Conservation (phyloP, 2,113 vertebrate genomes). For the Peromyscus leucopus region DNA sequence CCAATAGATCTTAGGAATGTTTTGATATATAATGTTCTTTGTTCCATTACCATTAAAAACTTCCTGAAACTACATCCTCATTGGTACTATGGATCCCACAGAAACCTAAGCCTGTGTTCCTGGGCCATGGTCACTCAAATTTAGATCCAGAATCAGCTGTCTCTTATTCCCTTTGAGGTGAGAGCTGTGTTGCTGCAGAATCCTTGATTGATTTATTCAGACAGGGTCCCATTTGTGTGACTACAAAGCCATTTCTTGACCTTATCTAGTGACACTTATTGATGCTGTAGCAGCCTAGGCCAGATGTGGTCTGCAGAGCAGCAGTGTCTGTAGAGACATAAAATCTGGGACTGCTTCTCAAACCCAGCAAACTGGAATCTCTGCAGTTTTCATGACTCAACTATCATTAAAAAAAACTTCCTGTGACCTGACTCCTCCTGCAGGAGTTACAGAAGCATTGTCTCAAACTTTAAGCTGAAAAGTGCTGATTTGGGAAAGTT, state of each 20-base stretch:
- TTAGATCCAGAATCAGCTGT: not conserved
- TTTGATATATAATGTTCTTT: not conserved
- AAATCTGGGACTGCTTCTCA: not conserved
- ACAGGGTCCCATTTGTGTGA: not conserved
- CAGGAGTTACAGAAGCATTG: not conserved
- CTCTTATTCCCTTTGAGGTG: not conserved
- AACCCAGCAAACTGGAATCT: not conserved
- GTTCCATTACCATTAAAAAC: not conserved
- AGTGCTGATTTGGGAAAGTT: not conserved
- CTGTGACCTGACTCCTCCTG: not conserved
- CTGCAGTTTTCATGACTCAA: not conserved
- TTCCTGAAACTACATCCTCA: not conserved
- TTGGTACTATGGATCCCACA: not conserved
- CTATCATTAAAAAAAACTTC: not conserved
- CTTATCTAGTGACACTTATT: not conserved
- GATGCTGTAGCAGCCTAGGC: not conserved
- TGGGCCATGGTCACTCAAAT: not conserved
- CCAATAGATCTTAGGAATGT: not conserved
- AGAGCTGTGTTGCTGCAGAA: not conserved
- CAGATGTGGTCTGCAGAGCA: not conserved
- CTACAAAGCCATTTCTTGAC: not conserved
- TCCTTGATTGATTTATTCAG: not conserved
- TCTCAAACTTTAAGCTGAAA: conserved; percentile 27
- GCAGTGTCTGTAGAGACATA: not conserved
- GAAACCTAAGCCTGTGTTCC: not conserved